These are phyloP conservation scores for Natator depressus DNA, from an alignment of 2,113 vertebrate genomes.

Conservation along the genomic window DNA sequence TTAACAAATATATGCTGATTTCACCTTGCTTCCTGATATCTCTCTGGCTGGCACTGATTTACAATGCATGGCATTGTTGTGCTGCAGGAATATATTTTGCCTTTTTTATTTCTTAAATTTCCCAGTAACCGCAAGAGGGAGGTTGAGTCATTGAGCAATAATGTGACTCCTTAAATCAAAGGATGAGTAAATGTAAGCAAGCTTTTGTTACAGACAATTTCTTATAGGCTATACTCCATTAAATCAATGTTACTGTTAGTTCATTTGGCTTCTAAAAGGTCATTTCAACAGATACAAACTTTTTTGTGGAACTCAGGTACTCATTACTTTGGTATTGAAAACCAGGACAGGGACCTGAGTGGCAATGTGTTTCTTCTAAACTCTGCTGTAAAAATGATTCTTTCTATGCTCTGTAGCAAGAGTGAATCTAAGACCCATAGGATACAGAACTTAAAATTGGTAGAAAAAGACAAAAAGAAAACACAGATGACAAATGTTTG, in stretches of 20 bases:
- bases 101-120: constrained; percentile 53
- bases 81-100: constrained; percentile 57
- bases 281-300: constrained; percentile 20
- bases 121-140: constrained; percentile 53
- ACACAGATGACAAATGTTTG: not conserved
- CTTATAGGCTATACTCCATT: constrained; percentile 58
- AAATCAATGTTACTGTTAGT: constrained; percentile 59
- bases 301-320: constrained; percentile 39
- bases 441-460: not conserved
- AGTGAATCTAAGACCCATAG: not conserved
- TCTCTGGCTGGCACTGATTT: constrained; percentile 61
- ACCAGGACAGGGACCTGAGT: not conserved
- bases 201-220: constrained; percentile 52
- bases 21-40: constrained; percentile 72
- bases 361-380: not conserved
- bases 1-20: constrained; percentile 74
- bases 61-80: constrained; percentile 74
- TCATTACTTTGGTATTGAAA: not conserved
- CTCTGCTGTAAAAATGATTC: not conserved
- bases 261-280: constrained; percentile 51
- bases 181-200: constrained; percentile 71
- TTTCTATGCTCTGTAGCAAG: constrained; percentile 10
- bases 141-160: constrained; percentile 68
- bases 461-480: constrained; percentile 26
- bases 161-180: constrained; percentile 64